Base-by-base conservation (phyloP, 2,888 invertebrate species). In the Exephanes ischioxanthus region DNA sequence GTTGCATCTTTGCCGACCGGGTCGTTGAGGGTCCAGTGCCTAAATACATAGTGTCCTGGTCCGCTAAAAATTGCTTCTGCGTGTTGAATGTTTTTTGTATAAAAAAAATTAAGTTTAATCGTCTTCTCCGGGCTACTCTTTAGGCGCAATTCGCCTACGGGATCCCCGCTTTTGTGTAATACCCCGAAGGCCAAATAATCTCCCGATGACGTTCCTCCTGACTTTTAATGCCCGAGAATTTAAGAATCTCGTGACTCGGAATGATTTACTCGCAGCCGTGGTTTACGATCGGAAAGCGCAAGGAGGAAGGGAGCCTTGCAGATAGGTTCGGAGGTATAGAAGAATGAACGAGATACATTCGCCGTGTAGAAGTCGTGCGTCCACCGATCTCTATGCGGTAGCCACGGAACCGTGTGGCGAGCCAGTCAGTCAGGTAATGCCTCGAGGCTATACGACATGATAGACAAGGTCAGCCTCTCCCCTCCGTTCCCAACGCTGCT, bases 381-480 rank as follows among this genome's bases (percentile, higher is more conserved):
- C 73, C 78, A 72, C 85, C 58, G 79, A 80, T 87, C 81, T 88
- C 87, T 87, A 84, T 86, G 88, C 86, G 84, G 86, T 86, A 88
- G 88, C 88, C 71, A 83, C 66, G 80, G 80, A 78, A 58, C 70
- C 75, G 70, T 76, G 67, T 45, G 41, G 55, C 58, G 86, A 92
- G 90, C 91, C 91, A 91, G 92, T 91, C 92, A 91, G 92, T 92
- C 92, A 91, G 91, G 91, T 92, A 92, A 92, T 92, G 90, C 91
- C 93, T 89, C 90, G 91, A 92, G 93, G 93, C 93, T 92, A 45
- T 16, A 91, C 89, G 89, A 89, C 91, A 89, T 93, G 93, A 93
- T 93, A 93, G 93, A 93, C 93, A 93, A 93, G 93, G 93, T 93
- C 93, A 93, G 91, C 93, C 91, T 93, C 92, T 93, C 90, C 86